Base-by-base conservation (phyloP, 2,888 invertebrate genomes). In the Bruchidius siliquastri region DNA sequence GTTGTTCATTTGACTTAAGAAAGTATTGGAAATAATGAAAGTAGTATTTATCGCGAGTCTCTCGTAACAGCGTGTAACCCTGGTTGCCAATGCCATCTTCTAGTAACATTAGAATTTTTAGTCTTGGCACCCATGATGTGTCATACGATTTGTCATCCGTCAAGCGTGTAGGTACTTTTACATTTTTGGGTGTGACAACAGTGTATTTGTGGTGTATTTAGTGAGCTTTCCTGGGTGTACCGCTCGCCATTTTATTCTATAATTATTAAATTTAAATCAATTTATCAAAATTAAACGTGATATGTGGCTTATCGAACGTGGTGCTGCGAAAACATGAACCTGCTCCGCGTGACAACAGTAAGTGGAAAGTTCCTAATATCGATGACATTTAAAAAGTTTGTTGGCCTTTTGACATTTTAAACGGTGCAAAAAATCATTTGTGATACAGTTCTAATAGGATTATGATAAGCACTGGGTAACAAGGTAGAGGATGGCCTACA, bases 401-500 rank as follows among this genome's bases (percentile, higher is more conserved):
- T 77, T 80, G 80, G 80, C 80, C 80, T 80, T 79, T 78, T 81
- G 81, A 81, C 81, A 81, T 80, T 81, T 80, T 79, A 78, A 77
- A 74, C 72, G 71, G 74, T n/a, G n/a, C 75, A 76, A 75, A 77
- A 77, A 74, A 74, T 32, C 74, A 76, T 74, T 78, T 77, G 75
- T 72, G 71, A 68, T 68, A 10, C 13, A 68, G 4, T 68, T 21
- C 68, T 8, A 67, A 74, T 75, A 71, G 66, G 69, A 49, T 49
- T 49, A 13, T 49, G 8, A 26, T 26, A 49, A 49, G 3, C 49
- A 49, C 49, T 3, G 49, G 3, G 18, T 49, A 13, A 1, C 18
- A 30, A 30, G 30, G 4, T 30, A 30, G 49, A 49, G 49, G 49
- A 13, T 49, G 3, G 49, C 13, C 49, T 49, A 49, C 49, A 49